A percentile compares a stretch with the other conserved stretches of the same genome.
Evolutionary conservation across 2,888 invertebrate species (phyloP).

Genomic region (Apamea anceps): DNA sequence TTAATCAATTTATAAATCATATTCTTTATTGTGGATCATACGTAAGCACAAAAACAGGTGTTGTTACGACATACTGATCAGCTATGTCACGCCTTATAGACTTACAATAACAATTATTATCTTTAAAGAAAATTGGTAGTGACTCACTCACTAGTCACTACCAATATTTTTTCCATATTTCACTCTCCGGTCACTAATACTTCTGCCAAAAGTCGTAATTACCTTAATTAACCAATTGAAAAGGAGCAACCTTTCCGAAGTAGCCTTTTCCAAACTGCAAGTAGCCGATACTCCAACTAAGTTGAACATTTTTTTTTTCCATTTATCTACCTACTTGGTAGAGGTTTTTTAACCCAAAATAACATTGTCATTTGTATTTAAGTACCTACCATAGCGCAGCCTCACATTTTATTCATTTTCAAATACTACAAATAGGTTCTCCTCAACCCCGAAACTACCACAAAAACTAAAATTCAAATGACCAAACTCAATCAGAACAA

Average conservation of each 20-base stretch:
- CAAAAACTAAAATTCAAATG: slow-evolving; percentile 43
- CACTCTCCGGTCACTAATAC: not conserved
- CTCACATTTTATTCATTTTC: not conserved
- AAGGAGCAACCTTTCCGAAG: not conserved
- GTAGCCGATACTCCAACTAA: not conserved
- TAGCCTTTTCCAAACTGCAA: not conserved
- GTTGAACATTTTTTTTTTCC: slow-evolving; percentile 21
- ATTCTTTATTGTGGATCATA: not conserved
- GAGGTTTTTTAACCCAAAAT: not conserved
- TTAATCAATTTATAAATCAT: not conserved
- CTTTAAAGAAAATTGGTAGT: not conserved
- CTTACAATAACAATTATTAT: not conserved
- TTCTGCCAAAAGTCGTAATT: not conserved
- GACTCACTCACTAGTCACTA: too few relatives aligned
- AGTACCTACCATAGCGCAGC: not conserved
- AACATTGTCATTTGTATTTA: not conserved
- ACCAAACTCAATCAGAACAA: slow-evolving; percentile 31
- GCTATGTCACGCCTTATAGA: not conserved
- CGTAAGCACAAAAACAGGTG: not conserved
- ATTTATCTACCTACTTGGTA: not conserved
- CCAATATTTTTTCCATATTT: too few relatives aligned
- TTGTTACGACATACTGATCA: not conserved
- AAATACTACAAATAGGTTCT: not conserved
- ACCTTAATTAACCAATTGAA: not conserved
- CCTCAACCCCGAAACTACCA: slow-evolving; percentile 1